Percentiles rank a stretch among this genome's conserved stretches.
Evolutionary conservation across 2,113 vertebrate species (phyloP).

Genomic region (Phycodurus eques): DNA sequence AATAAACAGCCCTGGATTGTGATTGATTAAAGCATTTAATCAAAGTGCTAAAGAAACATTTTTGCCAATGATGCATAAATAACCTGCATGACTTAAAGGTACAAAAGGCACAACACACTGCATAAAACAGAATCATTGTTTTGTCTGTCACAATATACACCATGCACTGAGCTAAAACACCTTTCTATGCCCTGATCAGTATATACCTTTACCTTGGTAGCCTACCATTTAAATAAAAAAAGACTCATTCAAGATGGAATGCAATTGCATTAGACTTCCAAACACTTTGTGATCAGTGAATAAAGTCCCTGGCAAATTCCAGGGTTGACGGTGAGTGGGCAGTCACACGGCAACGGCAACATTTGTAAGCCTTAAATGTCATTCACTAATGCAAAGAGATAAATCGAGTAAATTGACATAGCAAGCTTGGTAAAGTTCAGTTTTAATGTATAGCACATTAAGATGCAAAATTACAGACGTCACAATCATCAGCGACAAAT

Average conservation of each 20-base stretch:
- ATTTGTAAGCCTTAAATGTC: slow-evolving; percentile 77
- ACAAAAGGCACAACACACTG: slow-evolving; percentile 15
- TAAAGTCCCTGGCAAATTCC: slow-evolving; percentile 70
- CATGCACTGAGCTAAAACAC: slow-evolving; percentile 9
- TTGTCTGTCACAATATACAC: slow-evolving; percentile 14
- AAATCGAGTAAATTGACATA: slow-evolving; percentile 70
- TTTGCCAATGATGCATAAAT: slow-evolving; percentile 86
- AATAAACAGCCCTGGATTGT: slow-evolving; percentile 95
- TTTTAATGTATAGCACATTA: slow-evolving; percentile 75
- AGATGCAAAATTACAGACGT: slow-evolving; percentile 70
- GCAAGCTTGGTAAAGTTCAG: slow-evolving; percentile 71
- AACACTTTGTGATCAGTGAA: slow-evolving; percentile 68
- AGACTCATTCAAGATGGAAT: slow-evolving; percentile 51
- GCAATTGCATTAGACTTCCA: slow-evolving; percentile 46
- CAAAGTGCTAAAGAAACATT: slow-evolving; percentile 91
- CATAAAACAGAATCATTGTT: slow-evolving; percentile 23
- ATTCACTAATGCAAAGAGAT: slow-evolving; percentile 77
- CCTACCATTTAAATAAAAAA: slow-evolving; percentile 47
- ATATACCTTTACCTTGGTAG: neutral
- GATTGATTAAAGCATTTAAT: slow-evolving; percentile 99
- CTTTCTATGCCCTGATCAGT: neutral
- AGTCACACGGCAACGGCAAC: slow-evolving; percentile 65
- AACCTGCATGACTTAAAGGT: slow-evolving; percentile 73
- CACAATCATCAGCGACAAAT: slow-evolving; percentile 67
- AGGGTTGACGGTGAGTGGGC: slow-evolving; percentile 68